Percentiles rank a stretch among this genome's conserved stretches.
phyloP scores from a whole-genome alignment of 2,888 invertebrate genomes.

The Drosophila atroscutellata region DNA sequence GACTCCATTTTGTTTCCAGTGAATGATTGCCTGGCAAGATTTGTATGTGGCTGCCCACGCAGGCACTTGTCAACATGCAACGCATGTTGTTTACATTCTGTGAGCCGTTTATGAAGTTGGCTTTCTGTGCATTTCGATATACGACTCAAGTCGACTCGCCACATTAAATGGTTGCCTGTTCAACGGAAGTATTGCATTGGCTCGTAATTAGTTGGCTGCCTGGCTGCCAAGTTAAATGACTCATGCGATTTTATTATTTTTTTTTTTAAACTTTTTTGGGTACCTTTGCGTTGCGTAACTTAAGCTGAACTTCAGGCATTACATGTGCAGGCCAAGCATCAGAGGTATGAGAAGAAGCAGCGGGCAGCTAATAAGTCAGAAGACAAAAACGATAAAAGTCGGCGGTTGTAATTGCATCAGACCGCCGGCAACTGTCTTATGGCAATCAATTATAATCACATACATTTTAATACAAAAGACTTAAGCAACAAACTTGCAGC shows the following conservation, averaged over 20 bases:
- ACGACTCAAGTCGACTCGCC: neutral
- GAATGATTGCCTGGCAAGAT: slow-evolving; percentile 44
- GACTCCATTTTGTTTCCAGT: slow-evolving; percentile 76
- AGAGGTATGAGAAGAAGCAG: slow-evolving; percentile 4
- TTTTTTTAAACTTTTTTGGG: neutral
- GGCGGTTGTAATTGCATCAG: slow-evolving; percentile 30
- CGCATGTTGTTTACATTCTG: slow-evolving; percentile 42
- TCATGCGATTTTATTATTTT: slow-evolving; percentile 61
- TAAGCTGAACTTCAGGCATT: slow-evolving; percentile 14
- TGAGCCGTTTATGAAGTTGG: slow-evolving; percentile 18
- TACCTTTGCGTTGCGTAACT: slow-evolving; percentile 40
- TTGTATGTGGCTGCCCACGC: slow-evolving; percentile 54
- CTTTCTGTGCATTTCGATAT: slow-evolving; percentile 20
- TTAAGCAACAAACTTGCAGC: slow-evolving; percentile 9
- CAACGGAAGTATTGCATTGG: slow-evolving; percentile 69
- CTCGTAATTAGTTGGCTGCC: slow-evolving; percentile 60
- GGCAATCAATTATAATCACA: neutral
- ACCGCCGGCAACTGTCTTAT: slow-evolving; percentile 7
- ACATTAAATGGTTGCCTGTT: slow-evolving; percentile 2
- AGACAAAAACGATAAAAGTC: slow-evolving; percentile 16
- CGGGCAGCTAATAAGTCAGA: slow-evolving; percentile 6
- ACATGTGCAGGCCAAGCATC: slow-evolving; percentile 10
- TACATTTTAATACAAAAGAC: slow-evolving; percentile 17
- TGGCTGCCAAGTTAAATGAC: slow-evolving; percentile 59
- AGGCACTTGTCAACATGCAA: slow-evolving; percentile 53